Evolutionary conservation across 2,797 vertebrate genomes (phyloP), one percentile per base, ranked within the genome.

Genomic region (Pogoniulus pusillus): DNA sequence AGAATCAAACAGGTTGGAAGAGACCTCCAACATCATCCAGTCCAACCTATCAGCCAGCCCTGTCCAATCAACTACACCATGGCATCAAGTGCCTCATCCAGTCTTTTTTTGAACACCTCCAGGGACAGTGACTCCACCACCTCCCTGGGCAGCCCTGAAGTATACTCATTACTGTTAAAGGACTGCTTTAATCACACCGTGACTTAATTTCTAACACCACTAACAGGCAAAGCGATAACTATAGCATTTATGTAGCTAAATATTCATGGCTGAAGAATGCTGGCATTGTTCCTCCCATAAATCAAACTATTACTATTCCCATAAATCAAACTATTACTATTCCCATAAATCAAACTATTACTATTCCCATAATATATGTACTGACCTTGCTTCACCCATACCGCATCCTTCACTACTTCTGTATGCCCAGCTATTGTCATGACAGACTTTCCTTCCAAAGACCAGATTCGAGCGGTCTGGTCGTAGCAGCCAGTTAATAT

Each of bases 401-500:
- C 98, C 45, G 99, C 98, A 71, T 99, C 98, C 97, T 99, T 99
- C 55, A 99, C 98, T 47, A 98, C 99, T 14, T 99, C 99, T 18
- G 97, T 97, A 93, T 99, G 99, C 86, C 99, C 99, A 7, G 98
- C 98, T 94, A 99, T 84, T 3, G 98, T 99, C 96, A 97, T 97
- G 91, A 99, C 96, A 2, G 98, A 97, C 93, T 99, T 99, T 55
- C 99, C 99, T 96, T 99, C 99, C 71, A 97, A 94, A 26, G 99
- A 99, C 99, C 99, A 99, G 94, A 99, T 99, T 85, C 97, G 97
- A 82, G 98, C 98, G 2, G 98, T 99, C 93, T 99, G 99, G 96
- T 99, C 99, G 0, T 99, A 99, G 35, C 98, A 99, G 63, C 99
- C 99, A 7, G 98, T 98, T 58, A 99, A 97, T 87, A 99, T 99